Base-by-base conservation (phyloP, 2,113 vertebrate genomes). In the Paracanthobrama guichenoti region DNA sequence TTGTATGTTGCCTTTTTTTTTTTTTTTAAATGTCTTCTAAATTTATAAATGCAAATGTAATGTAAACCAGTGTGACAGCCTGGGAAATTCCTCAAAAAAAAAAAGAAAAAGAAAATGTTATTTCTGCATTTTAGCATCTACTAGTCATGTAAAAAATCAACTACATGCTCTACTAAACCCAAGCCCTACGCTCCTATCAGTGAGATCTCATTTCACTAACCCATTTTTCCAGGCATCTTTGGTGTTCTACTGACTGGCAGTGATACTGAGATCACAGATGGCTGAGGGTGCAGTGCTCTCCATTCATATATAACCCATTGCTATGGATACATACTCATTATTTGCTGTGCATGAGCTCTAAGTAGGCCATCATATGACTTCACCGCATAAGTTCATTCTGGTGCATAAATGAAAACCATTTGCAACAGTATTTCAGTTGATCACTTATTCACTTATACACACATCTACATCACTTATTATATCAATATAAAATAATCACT, bases 231-330 rank as follows among this genome's bases (percentile, higher is more conserved):
- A 31, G 79, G 82, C 82, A 72, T 84, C 7, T 7, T 31, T 81
- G 81, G 73, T 62, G 55, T 59, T 79, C 76, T 42, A 46, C 53
- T 48, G 64, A 69, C 76, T 73, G 66, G 24, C 84, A 80, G 64
- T 69, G 64, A 73, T 57, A 62, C 64, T 48, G 83, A 69, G 35
- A 39, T 64, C 53, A 77, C 86, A 87, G 86, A 87, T 87, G 83
- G 86, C 73, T 78, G 31, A 53, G 73, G 72, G 78, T 59, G 77
- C 69, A 69, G 78, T 44, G 57, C 44, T 66, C 79, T 60, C 78
- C 74, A 60, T 26, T 71, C 69, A 60, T 81, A 60, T 75, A 84
- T 84, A 78, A 81, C 75, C 78, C 69, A 81, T 87, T 28, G 22
- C 82, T 81, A 84, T 84, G 62, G 79, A 79, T 84, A 77, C 72